Evolutionary conservation across 2,113 vertebrate species (phyloP), one percentile per base, ranked within the genome.

Genomic region (Onychostoma macrolepis): DNA sequence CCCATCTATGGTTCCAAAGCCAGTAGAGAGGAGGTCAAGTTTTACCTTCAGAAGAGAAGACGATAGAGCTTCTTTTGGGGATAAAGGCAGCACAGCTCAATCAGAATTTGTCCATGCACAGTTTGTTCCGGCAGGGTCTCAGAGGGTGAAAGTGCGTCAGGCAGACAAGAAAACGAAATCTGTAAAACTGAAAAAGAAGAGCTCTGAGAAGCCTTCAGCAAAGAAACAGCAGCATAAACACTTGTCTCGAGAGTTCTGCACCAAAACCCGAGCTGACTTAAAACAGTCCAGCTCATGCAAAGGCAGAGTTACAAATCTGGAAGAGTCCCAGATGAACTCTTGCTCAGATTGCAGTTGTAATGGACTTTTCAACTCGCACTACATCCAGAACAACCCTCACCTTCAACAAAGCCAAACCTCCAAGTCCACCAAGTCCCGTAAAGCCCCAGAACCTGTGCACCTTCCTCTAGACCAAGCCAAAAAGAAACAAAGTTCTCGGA

Each of bases 271-370:
- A 84, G 82, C 61, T 30, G 95, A 89, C 26, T 90, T 87, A 38
- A 95, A 87, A 86, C 91, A 90, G 7, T 89, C 86, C 0, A 92
- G 74, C 45, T 93, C 89, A 45, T 38, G 2, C 90, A 92, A 0
- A 88, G 67, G 48, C 7, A 56, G 11, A 85, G 33, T 93, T 90
- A 84, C 89, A 77, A 15, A 88, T 87, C 91, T 93, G 2, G 83
- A 93, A 61, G 96, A 95, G 0, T 89, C 91, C 13, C 92, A 91
- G 0, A 93, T 93, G 71, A 94, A 94, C n/a, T 96, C 96, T 0
- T 95, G 96, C 87, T 97, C 97, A 0, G 96, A 98, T 86, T 95
- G 96, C 0, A 97, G 96, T 85, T 94, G 96, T 41, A 95, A 93
- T 81, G 94, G 88, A 83, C 90, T 95, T 0, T 92, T 83, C 65